Base-by-base conservation (phyloP, 2,113 vertebrate genomes). In the Psilopogon haemacephalus region DNA sequence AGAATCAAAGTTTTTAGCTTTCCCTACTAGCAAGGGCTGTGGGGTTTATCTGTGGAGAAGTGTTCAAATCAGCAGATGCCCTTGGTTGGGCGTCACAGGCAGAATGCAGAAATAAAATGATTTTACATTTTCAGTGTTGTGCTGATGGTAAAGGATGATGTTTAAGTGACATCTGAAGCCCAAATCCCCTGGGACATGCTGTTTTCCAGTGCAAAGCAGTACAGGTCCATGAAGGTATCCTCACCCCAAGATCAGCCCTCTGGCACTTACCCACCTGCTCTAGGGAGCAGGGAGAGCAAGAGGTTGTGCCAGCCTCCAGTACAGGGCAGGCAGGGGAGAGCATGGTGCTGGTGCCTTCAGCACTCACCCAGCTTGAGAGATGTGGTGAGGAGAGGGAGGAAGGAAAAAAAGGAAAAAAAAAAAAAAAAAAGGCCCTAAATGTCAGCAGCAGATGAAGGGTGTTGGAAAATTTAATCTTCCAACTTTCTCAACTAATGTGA, bases 401-500 rank as follows among this genome's bases (percentile, higher is more conserved):
- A n/a, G 15, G 33, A 48, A 35, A 15, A 16, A 26, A 23, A 23
- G 21, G 11, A n/a, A n/a, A n/a, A n/a, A n/a, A n/a, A n/a, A n/a
- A n/a, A n/a, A n/a, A 20, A 79, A 93, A 94, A 96, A 94, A 93
- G 85, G 84, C 97, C 96, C 63, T 94, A 98, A 98, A 98, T 98
- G 98, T 98, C 98, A 98, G 97, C 88, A n/a, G 97, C 95, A 97
- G 97, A 98, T 98, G 97, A 98, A 98, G 97, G 96, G 95, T 95
- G 92, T 92, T 96, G 95, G 96, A 96, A 98, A 98, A 97, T 98
- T 97, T 98, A 98, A 98, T 98, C 97, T 98, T 93, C 97, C 94
- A 97, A 98, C 97, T 98, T 98, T 97, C 95, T 95, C 97, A 94
- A 96, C 97, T 96, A 97, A 97, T 95, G 97, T 98, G 98, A 98